Evolutionary conservation across 2,113 vertebrate genomes (phyloP).

Genomic region (Azemiops feae): DNA sequence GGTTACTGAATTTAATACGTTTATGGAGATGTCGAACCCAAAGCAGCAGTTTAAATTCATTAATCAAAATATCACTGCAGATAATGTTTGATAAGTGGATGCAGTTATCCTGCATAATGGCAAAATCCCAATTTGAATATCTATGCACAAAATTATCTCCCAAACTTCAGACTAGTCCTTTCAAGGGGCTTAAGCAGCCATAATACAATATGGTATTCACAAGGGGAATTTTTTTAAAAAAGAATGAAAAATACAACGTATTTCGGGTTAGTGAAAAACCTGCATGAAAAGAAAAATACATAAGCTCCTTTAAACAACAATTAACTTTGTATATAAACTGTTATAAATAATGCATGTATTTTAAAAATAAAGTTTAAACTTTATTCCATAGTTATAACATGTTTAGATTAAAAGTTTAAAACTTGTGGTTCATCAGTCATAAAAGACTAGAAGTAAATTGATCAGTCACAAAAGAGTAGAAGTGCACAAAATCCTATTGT

Average conservation of each 20-base stretch:
- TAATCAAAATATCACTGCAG: slow-evolving; percentile 13
- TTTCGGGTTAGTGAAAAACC: slow-evolving; percentile 31
- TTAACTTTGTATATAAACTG: background rate
- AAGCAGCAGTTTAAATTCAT: slow-evolving; percentile 23
- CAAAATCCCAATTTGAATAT: slow-evolving; percentile 59
- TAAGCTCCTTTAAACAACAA: background rate
- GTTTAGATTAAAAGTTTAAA: background rate
- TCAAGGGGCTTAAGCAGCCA: slow-evolving; percentile 68
- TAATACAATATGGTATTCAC: slow-evolving; percentile 51
- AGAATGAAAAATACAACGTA: slow-evolving; percentile 7
- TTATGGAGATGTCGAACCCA: background rate
- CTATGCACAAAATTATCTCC: slow-evolving; percentile 78
- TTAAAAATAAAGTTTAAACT: background rate
- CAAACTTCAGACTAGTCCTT: slow-evolving; percentile 72
- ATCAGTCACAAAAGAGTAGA: background rate
- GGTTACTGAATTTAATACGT: slow-evolving; percentile 29
- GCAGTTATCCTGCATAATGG: slow-evolving; percentile 31
- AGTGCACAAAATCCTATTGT: background rate
- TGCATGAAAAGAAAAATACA: slow-evolving; percentile 32
- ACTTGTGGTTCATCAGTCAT: background rate
- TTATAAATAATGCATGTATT: background rate
- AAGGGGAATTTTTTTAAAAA: slow-evolving; percentile 48
- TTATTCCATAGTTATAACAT: background rate
- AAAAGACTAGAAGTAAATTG: background rate
- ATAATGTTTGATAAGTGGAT: slow-evolving; percentile 52